Evolutionary conservation across 2,797 vertebrate species (phyloP), one percentile per base, ranked within the genome.

Genomic region (Taenioides sp.): DNA sequence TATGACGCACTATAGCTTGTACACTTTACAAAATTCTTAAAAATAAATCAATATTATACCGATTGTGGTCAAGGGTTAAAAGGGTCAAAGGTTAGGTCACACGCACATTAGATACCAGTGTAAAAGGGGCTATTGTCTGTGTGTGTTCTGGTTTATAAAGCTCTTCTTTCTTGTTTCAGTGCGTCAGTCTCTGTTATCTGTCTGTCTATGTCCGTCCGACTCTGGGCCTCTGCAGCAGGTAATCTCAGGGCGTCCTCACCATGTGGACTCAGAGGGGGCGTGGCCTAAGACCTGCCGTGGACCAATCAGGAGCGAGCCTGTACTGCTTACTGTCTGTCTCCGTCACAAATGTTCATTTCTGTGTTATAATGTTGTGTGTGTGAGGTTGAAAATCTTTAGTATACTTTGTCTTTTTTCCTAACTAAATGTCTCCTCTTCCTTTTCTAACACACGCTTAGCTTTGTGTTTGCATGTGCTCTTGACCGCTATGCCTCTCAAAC

Each of bases 121-220:
- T 65, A 65, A 65, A 65, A 50, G 64, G 64, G 64, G 64, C 86
- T 81, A 68, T 65, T 65, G 74, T 76, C 18, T 70, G 14, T 83
- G 47, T 80, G 81, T 80, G 82, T 88, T 82, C 87, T 61, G 90
- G 87, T 86, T 83, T 90, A 85, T 83, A 91, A 89, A 89, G 82
- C 85, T 93, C 69, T 94, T 92, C 86, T 93, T 85, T 94, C 91
- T 92, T 92, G 87, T 94, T 95, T 86, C 93, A 93, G 93, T 92
- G 91, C 88, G 54, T 93, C 91, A 89, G 75, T 94, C 87, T 74
- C 85, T 88, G 64, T 86, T 87, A 84, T 89, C 83, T 88, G 90
- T 91, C 82, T 89, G 84, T 90, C 88, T 91, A 78, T 92, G 90
- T 91, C 88, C 87, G 9, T 81, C 81, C 89, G 87, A 83, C 81